Evolutionary conservation across 2,888 invertebrate species (phyloP), one percentile per base, ranked within the genome.

Genomic region (Pseudeuparius sepicola): DNA sequence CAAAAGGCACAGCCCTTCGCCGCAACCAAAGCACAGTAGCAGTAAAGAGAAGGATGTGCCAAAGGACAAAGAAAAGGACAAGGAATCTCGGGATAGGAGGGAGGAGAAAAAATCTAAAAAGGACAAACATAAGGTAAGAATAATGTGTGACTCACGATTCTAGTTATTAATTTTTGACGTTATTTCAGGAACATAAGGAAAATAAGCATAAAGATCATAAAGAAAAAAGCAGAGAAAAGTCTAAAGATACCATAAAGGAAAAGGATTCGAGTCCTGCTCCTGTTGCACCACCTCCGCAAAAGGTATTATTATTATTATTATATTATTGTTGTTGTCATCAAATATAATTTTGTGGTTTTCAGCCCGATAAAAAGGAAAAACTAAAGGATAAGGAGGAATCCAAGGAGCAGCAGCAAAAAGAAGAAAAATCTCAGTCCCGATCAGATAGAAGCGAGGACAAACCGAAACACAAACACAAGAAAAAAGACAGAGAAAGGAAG

Each of bases 351-450:
- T 24, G 24, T 30, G 16, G 11, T 35, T 43, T 37, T 17, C 35
- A 61, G 71, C 53, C 71, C 71, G 40, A 73, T 67, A 54, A 64
- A 65, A 45, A 68, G 60, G 43, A 73, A 68, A 71, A 43, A 69
- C 70, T 43, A 68, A 68, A 36, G 51, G 56, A 33, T 66, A 68
- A 44, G 69, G 63, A 40, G 46, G 42, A 14, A 60, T 44, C 58
- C 65, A 55, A 57, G 3, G 55, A 56, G 41, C 58, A 57, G 18
- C 41, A 50, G 9, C 40, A 60, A 52, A 38, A 60, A 57, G 40
- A 28, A 27, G 31, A 60, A 60, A 48, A 60, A 57, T 42, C 28
- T 37, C 17, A 57, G 52, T 27, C 57, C 26, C n/a, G n/a, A n/a
- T 51, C 53, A 34, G 61, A 60, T 36, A 41, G 48, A 16, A 40